phyloP scores from a whole-genome alignment of 2,113 vertebrate species.

The Oryzias woworae region DNA sequence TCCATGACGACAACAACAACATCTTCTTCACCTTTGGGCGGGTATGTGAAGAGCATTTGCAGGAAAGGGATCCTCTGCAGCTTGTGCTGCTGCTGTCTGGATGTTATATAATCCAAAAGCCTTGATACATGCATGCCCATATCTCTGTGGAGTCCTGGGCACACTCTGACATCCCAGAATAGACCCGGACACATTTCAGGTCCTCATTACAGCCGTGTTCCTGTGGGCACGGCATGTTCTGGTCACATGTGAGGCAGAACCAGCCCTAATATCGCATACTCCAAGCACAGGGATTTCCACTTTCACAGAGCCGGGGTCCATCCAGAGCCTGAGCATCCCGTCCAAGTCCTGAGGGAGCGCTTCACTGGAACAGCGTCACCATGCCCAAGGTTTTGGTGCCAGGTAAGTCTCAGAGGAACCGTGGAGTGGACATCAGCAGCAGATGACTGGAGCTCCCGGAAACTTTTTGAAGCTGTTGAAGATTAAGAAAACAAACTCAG shows the following conservation, averaged over 20 bases:
- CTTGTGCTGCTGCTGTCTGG: constrained; percentile 4
- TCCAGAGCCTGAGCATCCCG: constrained; percentile 46
- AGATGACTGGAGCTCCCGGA: not conserved
- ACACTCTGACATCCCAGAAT: constrained; percentile 68
- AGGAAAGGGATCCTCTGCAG: not conserved
- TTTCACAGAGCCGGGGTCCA: constrained; percentile 50
- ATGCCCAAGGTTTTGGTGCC: constrained; percentile 80
- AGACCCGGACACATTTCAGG: constrained; percentile 55
- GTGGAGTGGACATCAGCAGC: not conserved
- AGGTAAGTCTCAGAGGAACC: constrained; percentile 77
- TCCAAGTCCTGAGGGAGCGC: constrained; percentile 49
- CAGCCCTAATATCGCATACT: constrained; percentile 64
- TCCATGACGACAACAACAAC: no score
- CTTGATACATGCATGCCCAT: constrained; percentile 5
- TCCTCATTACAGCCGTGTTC: constrained; percentile 36
- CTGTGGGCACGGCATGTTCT: constrained; percentile 59
- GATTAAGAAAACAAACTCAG: no score
- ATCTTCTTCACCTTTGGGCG: not conserved
- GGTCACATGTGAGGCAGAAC: constrained; percentile 62
- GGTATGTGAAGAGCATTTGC: not conserved
- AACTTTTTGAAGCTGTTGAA: not conserved
- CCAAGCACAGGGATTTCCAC: constrained; percentile 38
- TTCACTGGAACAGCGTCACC: constrained; percentile 46
- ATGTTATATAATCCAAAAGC: constrained; percentile 36
- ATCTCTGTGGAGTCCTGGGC: constrained; percentile 36